Percentiles rank a stretch among this genome's conserved stretches.
Conservation (phyloP, 1,140 invertebrate genomes). For the Aporrectodea caliginosa region DNA sequence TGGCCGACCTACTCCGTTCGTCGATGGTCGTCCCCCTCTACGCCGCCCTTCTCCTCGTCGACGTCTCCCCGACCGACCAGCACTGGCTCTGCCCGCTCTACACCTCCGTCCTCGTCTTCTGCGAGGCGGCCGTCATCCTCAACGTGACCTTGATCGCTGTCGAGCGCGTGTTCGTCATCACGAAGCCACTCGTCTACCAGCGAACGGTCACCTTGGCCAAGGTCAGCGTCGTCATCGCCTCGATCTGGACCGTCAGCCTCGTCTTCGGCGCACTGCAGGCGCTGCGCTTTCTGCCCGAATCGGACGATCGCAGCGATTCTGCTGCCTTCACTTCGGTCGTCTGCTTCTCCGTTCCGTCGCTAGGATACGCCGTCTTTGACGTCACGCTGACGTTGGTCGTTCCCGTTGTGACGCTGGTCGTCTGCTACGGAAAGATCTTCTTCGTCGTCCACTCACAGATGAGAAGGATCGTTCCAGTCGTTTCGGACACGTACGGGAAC, state of each 20-base stretch:
- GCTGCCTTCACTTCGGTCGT: slow-evolving; percentile 4
- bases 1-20: slow-evolving; percentile 11
- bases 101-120: not conserved
- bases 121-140: not conserved
- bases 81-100: slow-evolving; percentile 18
- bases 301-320: slow-evolving; percentile 1
- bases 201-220: not conserved
- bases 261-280: slow-evolving; percentile 17
- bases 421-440: slow-evolving; percentile 21
- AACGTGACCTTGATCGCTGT: slow-evolving; percentile 14
- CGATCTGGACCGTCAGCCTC: slow-evolving; percentile 15
- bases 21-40: slow-evolving; percentile 4
- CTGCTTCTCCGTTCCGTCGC: slow-evolving; percentile 12
- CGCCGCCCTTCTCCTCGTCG: slow-evolving; percentile 3
- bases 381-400: not conserved
- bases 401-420: slow-evolving; percentile 8
- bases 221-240: slow-evolving; percentile 7
- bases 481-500: not conserved
- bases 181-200: slow-evolving; percentile 26
- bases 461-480: slow-evolving; percentile 9
- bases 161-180: slow-evolving; percentile 20
- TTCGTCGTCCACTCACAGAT: slow-evolving; percentile 24
- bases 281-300: slow-evolving; percentile 10
- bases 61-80: not conserved
- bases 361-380: slow-evolving; percentile 1